Evolutionary conservation across 2,113 vertebrate species (phyloP).

Genomic region (Hemicordylus capensis): DNA sequence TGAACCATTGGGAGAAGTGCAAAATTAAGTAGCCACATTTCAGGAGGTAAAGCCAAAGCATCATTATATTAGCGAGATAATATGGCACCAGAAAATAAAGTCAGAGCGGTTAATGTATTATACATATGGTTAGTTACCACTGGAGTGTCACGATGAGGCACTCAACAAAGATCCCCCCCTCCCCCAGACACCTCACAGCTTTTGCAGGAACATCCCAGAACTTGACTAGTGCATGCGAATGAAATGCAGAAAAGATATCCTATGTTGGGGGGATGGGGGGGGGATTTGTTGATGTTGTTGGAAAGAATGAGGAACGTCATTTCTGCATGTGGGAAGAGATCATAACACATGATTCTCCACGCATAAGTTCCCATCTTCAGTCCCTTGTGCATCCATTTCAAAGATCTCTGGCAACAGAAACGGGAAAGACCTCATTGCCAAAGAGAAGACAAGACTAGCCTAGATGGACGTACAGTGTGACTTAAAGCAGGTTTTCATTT

Average conservation of each 20-base stretch:
- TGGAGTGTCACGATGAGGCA: background rate
- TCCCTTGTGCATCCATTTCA: too few relatives aligned
- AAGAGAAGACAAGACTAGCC: too few relatives aligned
- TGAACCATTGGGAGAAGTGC: constrained; percentile 33
- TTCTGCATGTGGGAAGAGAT: background rate
- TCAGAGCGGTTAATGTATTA: background rate
- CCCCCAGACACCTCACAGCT: background rate
- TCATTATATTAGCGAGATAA: background rate
- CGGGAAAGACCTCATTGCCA: too few relatives aligned
- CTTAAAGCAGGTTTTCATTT: too few relatives aligned
- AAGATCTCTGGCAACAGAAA: too few relatives aligned
- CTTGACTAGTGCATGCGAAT: background rate
- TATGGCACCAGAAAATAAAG: background rate
- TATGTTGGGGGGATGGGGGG: background rate
- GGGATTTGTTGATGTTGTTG: background rate
- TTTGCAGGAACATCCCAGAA: background rate
- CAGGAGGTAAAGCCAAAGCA: background rate
- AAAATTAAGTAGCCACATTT: constrained; percentile 24
- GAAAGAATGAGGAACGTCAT: background rate
- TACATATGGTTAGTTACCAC: background rate
- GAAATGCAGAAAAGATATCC: background rate
- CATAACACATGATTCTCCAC: too few relatives aligned
- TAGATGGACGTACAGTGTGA: too few relatives aligned
- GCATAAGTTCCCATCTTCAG: too few relatives aligned
- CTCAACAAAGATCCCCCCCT: background rate